A percentile compares a stretch with the other conserved stretches of the same genome.
phyloP scores from a whole-genome alignment of 2,113 vertebrate genomes.

The Aleadryas rufinucha region DNA sequence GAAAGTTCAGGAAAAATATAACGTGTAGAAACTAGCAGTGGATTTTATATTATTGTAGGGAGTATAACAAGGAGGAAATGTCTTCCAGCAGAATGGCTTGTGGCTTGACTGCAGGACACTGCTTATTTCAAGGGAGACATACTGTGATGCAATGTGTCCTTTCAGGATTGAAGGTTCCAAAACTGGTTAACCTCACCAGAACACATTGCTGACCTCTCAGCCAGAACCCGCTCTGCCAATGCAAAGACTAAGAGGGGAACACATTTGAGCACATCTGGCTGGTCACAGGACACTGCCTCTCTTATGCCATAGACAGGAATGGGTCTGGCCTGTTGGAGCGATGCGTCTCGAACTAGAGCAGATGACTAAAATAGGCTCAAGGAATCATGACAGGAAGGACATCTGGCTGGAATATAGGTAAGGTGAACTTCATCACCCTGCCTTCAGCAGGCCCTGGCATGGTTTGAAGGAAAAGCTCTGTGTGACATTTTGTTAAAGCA shows the following conservation, averaged over 20 bases:
- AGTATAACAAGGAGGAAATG: background rate
- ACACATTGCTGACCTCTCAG: background rate
- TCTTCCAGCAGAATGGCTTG: background rate
- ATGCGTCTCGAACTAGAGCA: background rate
- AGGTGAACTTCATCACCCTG: background rate
- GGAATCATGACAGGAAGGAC: background rate
- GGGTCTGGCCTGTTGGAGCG: background rate
- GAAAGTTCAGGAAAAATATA: background rate
- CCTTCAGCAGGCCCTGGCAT: background rate
- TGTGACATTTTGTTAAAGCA: background rate
- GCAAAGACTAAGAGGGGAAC: background rate
- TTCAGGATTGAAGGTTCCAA: background rate
- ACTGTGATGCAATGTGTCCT: background rate
- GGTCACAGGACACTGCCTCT: background rate
- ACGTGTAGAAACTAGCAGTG: background rate
- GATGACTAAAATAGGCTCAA: fast-evolving
- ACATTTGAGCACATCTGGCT: background rate
- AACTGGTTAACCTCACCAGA: background rate
- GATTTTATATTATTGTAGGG: background rate
- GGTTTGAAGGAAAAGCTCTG: background rate
- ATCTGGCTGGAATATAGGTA: background rate
- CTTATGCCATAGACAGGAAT: fast-evolving
- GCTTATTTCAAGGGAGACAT: background rate
- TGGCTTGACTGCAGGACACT: background rate
- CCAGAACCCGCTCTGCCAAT: background rate